These are phyloP conservation scores for Escarpia spicata DNA, from an alignment of 2,888 invertebrate species.

Conservation along the genomic window DNA sequence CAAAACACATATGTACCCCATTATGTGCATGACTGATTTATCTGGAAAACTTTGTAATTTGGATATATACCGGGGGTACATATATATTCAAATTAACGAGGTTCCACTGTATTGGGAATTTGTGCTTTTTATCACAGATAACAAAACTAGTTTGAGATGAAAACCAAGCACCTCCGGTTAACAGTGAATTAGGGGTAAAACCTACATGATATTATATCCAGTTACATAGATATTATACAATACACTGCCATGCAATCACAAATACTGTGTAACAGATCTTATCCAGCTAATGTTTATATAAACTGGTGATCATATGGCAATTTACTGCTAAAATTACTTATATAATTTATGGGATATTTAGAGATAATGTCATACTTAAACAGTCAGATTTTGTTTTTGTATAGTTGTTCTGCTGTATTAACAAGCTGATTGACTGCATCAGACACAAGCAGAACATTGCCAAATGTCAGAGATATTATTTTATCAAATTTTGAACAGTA, in stretches of 20 bases:
- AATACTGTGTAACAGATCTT: neutral
- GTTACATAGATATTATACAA: neutral
- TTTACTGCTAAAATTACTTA: neutral
- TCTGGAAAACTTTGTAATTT: too few species aligned
- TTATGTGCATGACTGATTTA: too few species aligned
- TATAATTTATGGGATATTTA: neutral
- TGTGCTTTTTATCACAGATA: too few species aligned
- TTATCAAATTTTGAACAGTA: neutral
- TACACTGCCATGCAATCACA: neutral
- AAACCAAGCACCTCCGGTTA: neutral
- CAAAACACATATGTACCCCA: too few species aligned
- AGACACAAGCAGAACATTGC: too few species aligned
- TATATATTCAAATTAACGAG: too few species aligned
- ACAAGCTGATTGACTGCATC: neutral
- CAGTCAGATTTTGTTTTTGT: neutral
- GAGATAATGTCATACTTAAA: neutral
- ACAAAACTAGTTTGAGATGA: neutral
- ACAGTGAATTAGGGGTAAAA: neutral
- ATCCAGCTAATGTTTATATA: neutral
- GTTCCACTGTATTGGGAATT: too few species aligned
- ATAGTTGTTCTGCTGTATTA: neutral
- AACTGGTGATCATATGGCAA: neutral
- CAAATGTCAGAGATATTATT: neutral
- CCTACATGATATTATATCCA: neutral
- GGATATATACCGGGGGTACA: too few species aligned